These are phyloP conservation scores for Syngnathoides biaculeatus DNA, from an alignment of 2,113 vertebrate species.

Conservation along the genomic window DNA sequence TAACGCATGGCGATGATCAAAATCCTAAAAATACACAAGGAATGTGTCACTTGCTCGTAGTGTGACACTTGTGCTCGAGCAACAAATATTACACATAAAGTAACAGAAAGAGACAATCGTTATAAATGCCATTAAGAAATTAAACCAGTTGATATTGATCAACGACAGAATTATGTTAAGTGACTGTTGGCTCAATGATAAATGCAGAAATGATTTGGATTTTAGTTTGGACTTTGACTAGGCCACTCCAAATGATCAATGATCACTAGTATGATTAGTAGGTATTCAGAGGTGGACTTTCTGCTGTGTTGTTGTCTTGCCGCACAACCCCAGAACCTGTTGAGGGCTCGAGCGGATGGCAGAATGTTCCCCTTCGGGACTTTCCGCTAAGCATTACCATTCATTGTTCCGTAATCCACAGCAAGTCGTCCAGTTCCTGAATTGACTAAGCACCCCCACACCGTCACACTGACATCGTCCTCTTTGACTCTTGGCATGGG, in stretches of 20 bases:
- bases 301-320: not conserved
- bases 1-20: not conserved
- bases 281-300: too few species aligned
- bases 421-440: not conserved
- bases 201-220: not conserved
- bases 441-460: too few species aligned
- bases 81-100: not conserved
- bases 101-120: not conserved
- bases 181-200: too few species aligned
- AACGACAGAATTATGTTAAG: too few species aligned
- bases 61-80: not conserved
- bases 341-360: too few species aligned
- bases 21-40: not conserved
- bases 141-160: not conserved
- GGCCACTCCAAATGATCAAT: too few species aligned
- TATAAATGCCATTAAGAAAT: not conserved
- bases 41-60: not conserved
- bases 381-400: not conserved
- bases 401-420: not conserved
- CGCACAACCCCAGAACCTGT: not conserved
- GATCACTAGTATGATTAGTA: too few species aligned
- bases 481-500: not conserved
- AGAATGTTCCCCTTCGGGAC: too few species aligned
- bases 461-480: not conserved
- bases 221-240: not conserved